Base-by-base conservation (phyloP, 2,797 vertebrate species). In the Parotocinclus haroldoi region DNA sequence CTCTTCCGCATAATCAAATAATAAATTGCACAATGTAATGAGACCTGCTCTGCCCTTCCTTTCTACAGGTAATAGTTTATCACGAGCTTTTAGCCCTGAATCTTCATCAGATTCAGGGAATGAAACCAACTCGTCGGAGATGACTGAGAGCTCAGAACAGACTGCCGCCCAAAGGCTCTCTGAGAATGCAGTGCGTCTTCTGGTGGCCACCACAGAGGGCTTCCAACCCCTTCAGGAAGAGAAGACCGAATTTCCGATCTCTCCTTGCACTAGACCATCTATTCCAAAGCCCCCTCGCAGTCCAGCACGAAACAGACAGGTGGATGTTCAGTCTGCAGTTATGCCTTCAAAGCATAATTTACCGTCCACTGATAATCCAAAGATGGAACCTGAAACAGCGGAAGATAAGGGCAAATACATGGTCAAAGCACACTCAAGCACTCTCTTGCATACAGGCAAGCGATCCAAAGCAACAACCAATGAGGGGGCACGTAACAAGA, bases 91-190 rank as follows among this genome's bases (percentile, higher is more conserved):
- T 90, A 99, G 97, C 80, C 97, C 95, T 0, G 97, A 98, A 84
- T 99, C 96, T 17, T 99, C 95, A 19, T 99, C 97, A 63, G 97
- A 99, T 93, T 99, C 97, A 79, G 97, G 97, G 84, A 99, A 99
- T 82, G 97, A 99, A 85, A 99, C 96, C 77, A 99, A 99, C 86
- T 99, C 97, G 63, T 99, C 97, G 13, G 97, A 99, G 92, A 98
- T 99, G 95, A 99, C 97, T 9, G 97, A 99, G 91, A 98, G 89
- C 83, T 99, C 96, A 36, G 97, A 99, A 89, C 83, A 96, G 88
- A 92, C 93, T 1, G 83, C 92, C 0, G 95, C 95, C 72, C 96
- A 98, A 86, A 95, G 95, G 81, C 94, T 94, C 81, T 91, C 91
- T 0, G 97, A 98, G 82, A 93, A 83, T 82, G 88, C 92, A 74